A percentile compares a stretch with the other conserved stretches of the same genome.
Evolutionary conservation across 92 coral and sea anemone species (phyloP).

Genomic region (Palythoa grandiflora): DNA sequence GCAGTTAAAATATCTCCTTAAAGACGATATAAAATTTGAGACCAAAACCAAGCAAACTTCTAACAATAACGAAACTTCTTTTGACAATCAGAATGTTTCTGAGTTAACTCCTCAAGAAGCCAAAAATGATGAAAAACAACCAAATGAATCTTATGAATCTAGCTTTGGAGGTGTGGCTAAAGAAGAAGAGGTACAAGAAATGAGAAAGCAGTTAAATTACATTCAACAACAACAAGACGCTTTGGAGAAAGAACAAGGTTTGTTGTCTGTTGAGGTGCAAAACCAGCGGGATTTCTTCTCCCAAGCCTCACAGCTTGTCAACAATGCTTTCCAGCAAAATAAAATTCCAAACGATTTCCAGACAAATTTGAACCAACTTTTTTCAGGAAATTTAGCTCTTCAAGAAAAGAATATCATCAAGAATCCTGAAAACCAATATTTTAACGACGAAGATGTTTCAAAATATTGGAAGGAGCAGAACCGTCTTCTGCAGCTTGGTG

Average conservation of each 20-base stretch:
- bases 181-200: constrained; percentile 48
- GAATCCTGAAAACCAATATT: background rate
- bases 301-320: constrained; percentile 43
- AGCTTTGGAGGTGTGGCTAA: background rate
- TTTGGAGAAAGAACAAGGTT: constrained; percentile 38
- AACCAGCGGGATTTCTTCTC: constrained; percentile 55
- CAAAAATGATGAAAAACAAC: background rate
- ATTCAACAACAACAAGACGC: constrained; percentile 52
- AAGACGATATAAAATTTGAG: background rate
- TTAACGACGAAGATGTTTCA: background rate
- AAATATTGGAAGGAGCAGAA: constrained; percentile 9
- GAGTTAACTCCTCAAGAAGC: background rate
- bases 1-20: constrained; percentile 38
- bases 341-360: background rate
- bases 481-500: constrained; percentile 20
- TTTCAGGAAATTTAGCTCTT: background rate
- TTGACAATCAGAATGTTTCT: constrained; percentile 14
- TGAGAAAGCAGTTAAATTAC: constrained; percentile 53
- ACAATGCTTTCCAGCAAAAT: constrained; percentile 1
- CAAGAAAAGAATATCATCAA: background rate
- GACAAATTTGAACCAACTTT: background rate
- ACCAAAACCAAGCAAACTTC: background rate
- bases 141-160: background rate
- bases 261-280: constrained; percentile 41
- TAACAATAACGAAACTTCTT: constrained; percentile 14